A percentile compares a stretch with the other conserved stretches of the same genome.
Conservation (phyloP, 2,888 invertebrate genomes). For the Orthosia cruda region DNA sequence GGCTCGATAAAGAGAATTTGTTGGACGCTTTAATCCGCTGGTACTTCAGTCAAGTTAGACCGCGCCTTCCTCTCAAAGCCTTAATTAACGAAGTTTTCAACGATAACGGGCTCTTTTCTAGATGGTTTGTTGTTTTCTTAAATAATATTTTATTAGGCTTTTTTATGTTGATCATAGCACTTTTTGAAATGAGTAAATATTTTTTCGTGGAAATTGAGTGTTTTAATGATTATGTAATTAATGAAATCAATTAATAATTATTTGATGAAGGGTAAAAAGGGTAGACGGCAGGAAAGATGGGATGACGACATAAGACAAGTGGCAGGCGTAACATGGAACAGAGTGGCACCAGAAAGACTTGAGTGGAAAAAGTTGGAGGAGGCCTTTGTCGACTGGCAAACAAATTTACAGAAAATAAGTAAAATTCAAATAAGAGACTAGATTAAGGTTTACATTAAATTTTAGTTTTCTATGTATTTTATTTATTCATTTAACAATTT, state of each 20-base stretch:
- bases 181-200: neutral
- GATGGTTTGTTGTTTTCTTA: constrained; percentile 48
- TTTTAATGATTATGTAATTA: constrained; percentile 19
- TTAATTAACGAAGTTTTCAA: constrained; percentile 68
- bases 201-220: constrained; percentile 8
- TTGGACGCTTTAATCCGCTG: constrained; percentile 49
- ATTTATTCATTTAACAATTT: no score
- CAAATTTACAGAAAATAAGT: no score
- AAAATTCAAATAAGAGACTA: no score
- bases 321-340: no score
- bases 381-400: no score
- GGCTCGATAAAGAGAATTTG: constrained; percentile 50
- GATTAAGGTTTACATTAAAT: no score
- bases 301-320: no score
- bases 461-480: no score
- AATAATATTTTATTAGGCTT: constrained; percentile 43
- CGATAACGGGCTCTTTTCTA: constrained; percentile 56
- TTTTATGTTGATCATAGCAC: neutral
- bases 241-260: constrained; percentile 5
- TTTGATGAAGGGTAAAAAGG: neutral
- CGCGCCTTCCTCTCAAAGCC: constrained; percentile 40
- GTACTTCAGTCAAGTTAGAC: constrained; percentile 60
- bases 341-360: no score
- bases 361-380: no score
- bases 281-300: no score